Evolutionary conservation across 2,888 invertebrate species (phyloP), one percentile per base, ranked within the genome.

Genomic region (Tillus elongatus): DNA sequence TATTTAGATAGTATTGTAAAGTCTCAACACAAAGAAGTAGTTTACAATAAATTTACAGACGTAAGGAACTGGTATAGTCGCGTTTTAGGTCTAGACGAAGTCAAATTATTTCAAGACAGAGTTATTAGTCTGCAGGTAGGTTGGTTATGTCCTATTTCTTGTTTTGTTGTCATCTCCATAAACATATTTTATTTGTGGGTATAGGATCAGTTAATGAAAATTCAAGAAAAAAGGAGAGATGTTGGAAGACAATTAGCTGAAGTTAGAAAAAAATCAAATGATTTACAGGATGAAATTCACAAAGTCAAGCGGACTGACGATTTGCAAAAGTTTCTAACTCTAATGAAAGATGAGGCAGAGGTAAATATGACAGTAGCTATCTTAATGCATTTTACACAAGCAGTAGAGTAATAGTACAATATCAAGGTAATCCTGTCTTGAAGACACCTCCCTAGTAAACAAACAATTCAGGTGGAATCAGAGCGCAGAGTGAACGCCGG

Each of bases 21-120:
- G n/a, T n/a, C 24, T 6, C 6, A 19, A 19, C 24, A 19, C 24
- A 49, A 56, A 29, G 54, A 57, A 35, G 56, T 54, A 28, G 43
- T 60, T 37, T 56, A 67, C 62, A 52, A 61, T 55, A 66, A 61
- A 50, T 51, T 74, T 4, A 65, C 62, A 30, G 70, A 73, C 33
- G 45, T 76, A 34, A 72, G 77, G 30, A 58, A 60, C 15, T 73
- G 70, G 63, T 85, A 85, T 63, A 84, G 83, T 54, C 76, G 79
- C 53, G 70, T 83, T 35, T 80, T 86, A 3, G 87, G 87, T 2
- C 70, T 87, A 33, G 79, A 80, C 45, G 84, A 86, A 62, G 84
- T 89, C 3, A 75, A 78, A 68, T 68, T 72, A 15, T 78, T 83
- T 16, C 87, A 88, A 54, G 74, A 75, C 45, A 73, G 79, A 33